Base-by-base conservation (phyloP, 2,797 vertebrate species). In the Takifugu ocellatus region DNA sequence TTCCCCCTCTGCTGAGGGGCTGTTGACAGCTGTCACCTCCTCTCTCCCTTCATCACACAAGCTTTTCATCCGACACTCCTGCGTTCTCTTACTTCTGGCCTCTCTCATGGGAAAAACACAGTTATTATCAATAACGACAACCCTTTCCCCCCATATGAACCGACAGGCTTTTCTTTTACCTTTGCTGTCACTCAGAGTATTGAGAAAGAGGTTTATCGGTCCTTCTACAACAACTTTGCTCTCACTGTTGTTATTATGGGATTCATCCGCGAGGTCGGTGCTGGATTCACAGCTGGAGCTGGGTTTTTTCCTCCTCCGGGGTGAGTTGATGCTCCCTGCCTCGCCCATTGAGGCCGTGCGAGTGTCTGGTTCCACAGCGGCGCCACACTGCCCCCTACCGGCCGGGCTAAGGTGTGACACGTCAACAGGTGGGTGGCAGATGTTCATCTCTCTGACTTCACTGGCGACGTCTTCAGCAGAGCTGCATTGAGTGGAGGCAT, bases 401-500 rank as follows among this genome's bases (percentile, higher is more conserved):
- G 87, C 49, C 6, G 66, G 25, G 61, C 10, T 5, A 51, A 27
- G 76, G 17, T 56, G 45, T 8, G 64, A 74, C 56, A 45, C 14
- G 4, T 51, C 53, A 48, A 59, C 66, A 54, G 42, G 54, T 44
- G 66, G 52, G 1, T 0, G 39, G 44, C 25, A 2, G 2, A 29
- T 51, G 43, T 21, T 58, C 4, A 72, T 26, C 16, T 10, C 51
- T 2, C 48, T 44, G 43, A 70, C 59, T 3, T 15, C 77, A 81
- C n/a, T 45, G 16, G 47, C 46, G 0, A 25, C 3, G 12, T 55
- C 78, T 73, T 33, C 0, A 56, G 3, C 26, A 25, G 78, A 54
- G 59, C 49, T 70, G 54, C 93, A 95, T 68, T 98, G 95, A 27
- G 89, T 79, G 0, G 88, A 89, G 42, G 76, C 88, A 0, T 96